phyloP scores from a whole-genome alignment of 2,797 vertebrate genomes.

The Botia kubotai region DNA sequence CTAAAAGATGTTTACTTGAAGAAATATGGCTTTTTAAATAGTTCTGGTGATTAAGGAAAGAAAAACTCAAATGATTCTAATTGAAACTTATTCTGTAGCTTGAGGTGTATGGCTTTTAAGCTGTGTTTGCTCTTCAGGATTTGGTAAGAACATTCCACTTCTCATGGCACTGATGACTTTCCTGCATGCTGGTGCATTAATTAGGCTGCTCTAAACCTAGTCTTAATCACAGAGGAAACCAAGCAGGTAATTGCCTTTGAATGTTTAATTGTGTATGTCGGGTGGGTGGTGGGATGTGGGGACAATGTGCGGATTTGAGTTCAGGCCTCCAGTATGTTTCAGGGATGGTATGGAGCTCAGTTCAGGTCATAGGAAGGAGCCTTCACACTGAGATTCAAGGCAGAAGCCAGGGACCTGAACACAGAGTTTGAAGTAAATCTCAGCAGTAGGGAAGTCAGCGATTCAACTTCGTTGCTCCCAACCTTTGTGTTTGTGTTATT shows the following conservation, averaged over 20 bases:
- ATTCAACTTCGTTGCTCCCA: not conserved
- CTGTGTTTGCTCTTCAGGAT: constrained; percentile 75
- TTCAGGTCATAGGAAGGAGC: not conserved
- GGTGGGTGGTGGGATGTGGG: constrained; percentile 17
- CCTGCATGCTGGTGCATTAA: constrained; percentile 93
- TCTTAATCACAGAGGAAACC: constrained; percentile 90
- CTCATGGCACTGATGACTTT: constrained; percentile 83
- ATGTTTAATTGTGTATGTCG: constrained; percentile 82
- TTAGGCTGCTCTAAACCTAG: constrained; percentile 83
- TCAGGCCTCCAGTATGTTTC: constrained; percentile 19
- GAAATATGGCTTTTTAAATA: not conserved
- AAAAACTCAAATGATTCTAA: too few relatives aligned
- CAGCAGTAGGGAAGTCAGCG: not conserved
- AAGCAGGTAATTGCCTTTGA: constrained; percentile 96
- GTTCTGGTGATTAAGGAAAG: not conserved
- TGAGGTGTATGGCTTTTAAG: constrained; percentile 28
- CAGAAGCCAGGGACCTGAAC: not conserved
- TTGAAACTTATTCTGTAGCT: not conserved
- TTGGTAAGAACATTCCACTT: constrained; percentile 87
- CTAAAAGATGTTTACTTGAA: too few relatives aligned
- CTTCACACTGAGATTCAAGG: not conserved
- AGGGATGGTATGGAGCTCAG: not conserved
- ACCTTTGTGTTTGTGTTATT: too few relatives aligned
- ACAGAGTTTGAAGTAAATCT: not conserved
- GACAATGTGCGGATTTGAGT: constrained; percentile 40